A percentile compares a stretch with the other conserved stretches of the same genome.
phyloP scores from a whole-genome alignment of 2,797 vertebrate species.

The Diceros bicornis region DNA sequence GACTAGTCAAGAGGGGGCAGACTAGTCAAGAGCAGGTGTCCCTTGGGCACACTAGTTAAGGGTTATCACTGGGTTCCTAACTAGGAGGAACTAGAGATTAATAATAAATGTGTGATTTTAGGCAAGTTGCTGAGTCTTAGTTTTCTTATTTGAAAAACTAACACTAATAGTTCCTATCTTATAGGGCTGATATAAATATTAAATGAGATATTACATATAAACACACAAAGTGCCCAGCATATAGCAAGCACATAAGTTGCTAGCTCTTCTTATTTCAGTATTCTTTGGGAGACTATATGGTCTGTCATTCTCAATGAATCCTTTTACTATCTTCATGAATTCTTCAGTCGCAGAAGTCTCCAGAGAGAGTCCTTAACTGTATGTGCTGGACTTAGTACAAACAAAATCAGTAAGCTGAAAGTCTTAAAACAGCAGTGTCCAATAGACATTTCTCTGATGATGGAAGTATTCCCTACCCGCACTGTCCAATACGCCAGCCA shows the following conservation, averaged over 20 bases:
- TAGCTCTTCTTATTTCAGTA: neutral
- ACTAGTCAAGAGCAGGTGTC: no score
- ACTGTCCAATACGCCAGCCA: no score
- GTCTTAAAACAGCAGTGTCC: neutral
- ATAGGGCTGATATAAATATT: neutral
- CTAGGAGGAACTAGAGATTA: neutral
- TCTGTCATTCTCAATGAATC: neutral
- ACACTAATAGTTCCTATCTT: neutral
- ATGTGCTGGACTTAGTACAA: neutral
- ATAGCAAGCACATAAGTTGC: neutral
- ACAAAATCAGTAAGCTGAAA: neutral
- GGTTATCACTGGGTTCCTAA: neutral
- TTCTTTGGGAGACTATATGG: neutral
- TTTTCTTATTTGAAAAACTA: conserved; percentile 11
- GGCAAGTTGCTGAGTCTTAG: neutral
- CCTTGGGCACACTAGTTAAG: neutral
- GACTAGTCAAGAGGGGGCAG: neutral
- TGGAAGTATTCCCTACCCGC: neutral
- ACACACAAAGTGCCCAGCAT: neutral
- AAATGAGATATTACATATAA: neutral
- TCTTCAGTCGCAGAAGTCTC: neutral
- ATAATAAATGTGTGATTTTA: neutral
- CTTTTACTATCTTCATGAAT: neutral
- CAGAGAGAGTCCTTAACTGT: neutral
- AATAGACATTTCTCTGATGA: neutral